Evolutionary conservation across 1,140 invertebrate genomes (phyloP).

Genomic region (Leptinotarsa texana): DNA sequence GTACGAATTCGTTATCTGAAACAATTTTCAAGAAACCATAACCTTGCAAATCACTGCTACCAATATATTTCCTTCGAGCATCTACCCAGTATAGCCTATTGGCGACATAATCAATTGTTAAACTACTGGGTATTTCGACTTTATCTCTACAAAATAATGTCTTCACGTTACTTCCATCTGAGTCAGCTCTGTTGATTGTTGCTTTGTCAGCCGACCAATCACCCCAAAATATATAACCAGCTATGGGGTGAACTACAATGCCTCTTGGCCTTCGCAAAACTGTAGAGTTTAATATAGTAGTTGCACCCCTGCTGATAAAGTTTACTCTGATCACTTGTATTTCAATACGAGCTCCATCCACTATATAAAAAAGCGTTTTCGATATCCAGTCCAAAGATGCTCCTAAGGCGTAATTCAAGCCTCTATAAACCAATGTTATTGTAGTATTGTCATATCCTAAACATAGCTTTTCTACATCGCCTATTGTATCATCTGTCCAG

Average conservation of each 20-base stretch:
- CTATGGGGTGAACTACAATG: slow-evolving; percentile 83
- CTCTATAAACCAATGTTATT: slow-evolving; percentile 70
- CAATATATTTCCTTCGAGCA: slow-evolving; percentile 79
- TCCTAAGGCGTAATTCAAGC: slow-evolving; percentile 84
- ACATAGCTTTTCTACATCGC: slow-evolving; percentile 79
- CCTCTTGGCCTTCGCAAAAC: slow-evolving; percentile 81
- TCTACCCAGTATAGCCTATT: slow-evolving; percentile 88
- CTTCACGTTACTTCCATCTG: slow-evolving; percentile 80
- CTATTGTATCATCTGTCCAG: slow-evolving; percentile 83
- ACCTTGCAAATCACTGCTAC: slow-evolving; percentile 82
- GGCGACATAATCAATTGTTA: slow-evolving; percentile 81
- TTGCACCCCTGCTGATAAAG: slow-evolving; percentile 66
- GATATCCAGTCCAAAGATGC: slow-evolving; percentile 94
- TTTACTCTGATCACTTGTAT: slow-evolving; percentile 82
- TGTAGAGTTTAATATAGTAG: slow-evolving; percentile 76
- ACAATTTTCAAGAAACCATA: slow-evolving; percentile 74
- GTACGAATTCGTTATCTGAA: slow-evolving; percentile 66
- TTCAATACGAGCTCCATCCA: slow-evolving; percentile 75
- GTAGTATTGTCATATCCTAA: slow-evolving; percentile 67
- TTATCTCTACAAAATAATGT: slow-evolving; percentile 68
- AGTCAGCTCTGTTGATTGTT: slow-evolving; percentile 79
- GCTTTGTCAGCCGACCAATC: slow-evolving; percentile 84
- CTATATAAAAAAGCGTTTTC: slow-evolving; percentile 83
- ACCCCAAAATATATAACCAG: slow-evolving; percentile 88
- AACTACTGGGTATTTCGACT: slow-evolving; percentile 86